These are phyloP conservation scores for Anabas testudineus DNA, from an alignment of 2,797 vertebrate genomes.

Conservation along the genomic window DNA sequence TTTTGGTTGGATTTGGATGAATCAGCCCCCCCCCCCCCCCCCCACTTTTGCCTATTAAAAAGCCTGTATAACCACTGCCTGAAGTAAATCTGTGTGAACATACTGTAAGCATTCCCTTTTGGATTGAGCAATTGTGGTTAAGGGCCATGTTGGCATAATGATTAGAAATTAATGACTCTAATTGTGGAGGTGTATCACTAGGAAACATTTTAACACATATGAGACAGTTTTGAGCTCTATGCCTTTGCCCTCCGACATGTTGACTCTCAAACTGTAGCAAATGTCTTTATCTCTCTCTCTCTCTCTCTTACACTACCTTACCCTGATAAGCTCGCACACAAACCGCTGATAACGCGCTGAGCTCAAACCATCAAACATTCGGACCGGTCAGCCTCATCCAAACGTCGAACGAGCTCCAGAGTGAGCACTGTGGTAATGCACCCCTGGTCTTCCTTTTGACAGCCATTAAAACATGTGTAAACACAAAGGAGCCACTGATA, in stretches of 20 bases:
- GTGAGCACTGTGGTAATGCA: conserved; percentile 15
- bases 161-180: not conserved
- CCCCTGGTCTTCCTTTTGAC: conserved; percentile 59
- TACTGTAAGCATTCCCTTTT: conserved; percentile 1
- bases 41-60: not conserved
- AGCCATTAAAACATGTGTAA: conserved; percentile 72
- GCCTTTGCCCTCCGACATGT: conserved; percentile 41
- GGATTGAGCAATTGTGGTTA: conserved; percentile 6
- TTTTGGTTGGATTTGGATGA: conserved; percentile 20
- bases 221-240: conserved; percentile 5
- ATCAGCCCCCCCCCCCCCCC: not conserved
- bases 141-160: conserved; percentile 5
- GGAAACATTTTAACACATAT: not conserved
- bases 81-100: not conserved
- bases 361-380: conserved; percentile 29
- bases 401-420: conserved; percentile 36
- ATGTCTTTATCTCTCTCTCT: conserved; percentile 32
- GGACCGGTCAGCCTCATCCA: conserved; percentile 20
- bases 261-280: conserved; percentile 27
- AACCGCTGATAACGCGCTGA: conserved; percentile 37
- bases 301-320: conserved; percentile 31
- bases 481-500: conserved; percentile 66
- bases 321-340: conserved; percentile 53
- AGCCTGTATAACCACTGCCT: not conserved
- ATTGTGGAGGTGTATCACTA: not conserved